phyloP scores from a whole-genome alignment of 2,113 vertebrate genomes.

The Cranoglanis bouderius region DNA sequence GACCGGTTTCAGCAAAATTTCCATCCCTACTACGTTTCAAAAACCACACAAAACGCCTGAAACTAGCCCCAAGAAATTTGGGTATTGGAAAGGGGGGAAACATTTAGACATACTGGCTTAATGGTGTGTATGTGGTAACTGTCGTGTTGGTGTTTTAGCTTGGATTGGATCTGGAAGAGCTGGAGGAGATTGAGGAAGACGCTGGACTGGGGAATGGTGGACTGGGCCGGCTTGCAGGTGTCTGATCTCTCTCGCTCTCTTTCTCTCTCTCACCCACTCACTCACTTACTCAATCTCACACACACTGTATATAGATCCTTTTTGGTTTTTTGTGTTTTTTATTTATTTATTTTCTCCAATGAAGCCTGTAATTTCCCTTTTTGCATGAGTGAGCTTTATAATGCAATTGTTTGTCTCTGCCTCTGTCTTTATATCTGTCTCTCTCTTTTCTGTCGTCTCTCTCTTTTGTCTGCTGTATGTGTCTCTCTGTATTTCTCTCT shows the following conservation, averaged over 20 bases:
- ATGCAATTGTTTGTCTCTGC: neutral
- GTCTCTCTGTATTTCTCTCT: too few species aligned
- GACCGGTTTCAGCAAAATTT: too few species aligned
- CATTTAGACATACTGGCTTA: neutral
- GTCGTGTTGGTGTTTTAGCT: slow-evolving; percentile 65
- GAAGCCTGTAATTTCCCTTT: slow-evolving; percentile 5
- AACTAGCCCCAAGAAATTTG: too few species aligned
- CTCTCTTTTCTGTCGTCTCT: too few species aligned
- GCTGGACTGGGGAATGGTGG: slow-evolving; percentile 87
- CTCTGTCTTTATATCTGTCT: neutral
- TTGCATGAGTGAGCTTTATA: neutral
- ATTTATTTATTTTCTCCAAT: too few species aligned
- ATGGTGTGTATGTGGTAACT: neutral
- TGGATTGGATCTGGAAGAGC: slow-evolving; percentile 85
- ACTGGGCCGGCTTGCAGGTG: slow-evolving; percentile 86
- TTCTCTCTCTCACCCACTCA: neutral
- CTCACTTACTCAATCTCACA: neutral
- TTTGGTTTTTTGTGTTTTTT: neutral
- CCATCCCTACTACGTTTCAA: too few species aligned
- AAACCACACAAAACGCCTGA: too few species aligned
- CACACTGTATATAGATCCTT: neutral
- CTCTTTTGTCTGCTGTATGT: neutral
- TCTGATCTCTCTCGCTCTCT: neutral
- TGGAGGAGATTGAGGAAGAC: slow-evolving; percentile 89
- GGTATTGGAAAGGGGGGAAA: too few species aligned